Evolutionary conservation across 2,888 invertebrate species (phyloP).

Genomic region (Biston stratarius): DNA sequence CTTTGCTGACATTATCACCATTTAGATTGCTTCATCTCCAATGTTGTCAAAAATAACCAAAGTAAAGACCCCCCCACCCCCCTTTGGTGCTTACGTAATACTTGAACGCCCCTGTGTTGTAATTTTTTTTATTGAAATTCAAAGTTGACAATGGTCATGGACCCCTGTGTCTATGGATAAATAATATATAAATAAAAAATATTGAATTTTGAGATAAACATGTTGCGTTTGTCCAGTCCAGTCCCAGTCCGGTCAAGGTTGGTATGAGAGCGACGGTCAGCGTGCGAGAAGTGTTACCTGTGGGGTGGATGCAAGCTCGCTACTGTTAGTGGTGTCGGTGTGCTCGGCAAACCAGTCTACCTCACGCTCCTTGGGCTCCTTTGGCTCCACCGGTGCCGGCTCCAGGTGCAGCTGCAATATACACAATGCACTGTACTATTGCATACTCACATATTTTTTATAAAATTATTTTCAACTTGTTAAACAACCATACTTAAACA

Average conservation of each 20-base stretch:
- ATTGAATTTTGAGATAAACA: not conserved
- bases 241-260: not conserved
- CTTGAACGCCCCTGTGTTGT: too few relatives aligned
- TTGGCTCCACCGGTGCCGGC: slow-evolving; percentile 84
- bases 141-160: too few relatives aligned
- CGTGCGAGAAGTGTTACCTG: slow-evolving; percentile 79
- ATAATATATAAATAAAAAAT: too few relatives aligned
- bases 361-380: slow-evolving; percentile 90
- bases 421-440: slow-evolving; percentile 9
- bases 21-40: too few relatives aligned
- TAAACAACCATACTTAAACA: too few relatives aligned
- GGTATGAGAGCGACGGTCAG: not conserved
- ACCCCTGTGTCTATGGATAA: too few relatives aligned
- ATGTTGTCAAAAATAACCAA: too few relatives aligned
- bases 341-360: slow-evolving; percentile 96
- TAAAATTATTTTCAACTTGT: too few relatives aligned
- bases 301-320: slow-evolving; percentile 67
- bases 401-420: slow-evolving; percentile 90
- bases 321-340: slow-evolving; percentile 77
- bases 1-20: too few relatives aligned
- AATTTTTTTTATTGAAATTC: too few relatives aligned
- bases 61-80: too few relatives aligned
- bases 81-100: too few relatives aligned
- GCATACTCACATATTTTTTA: not conserved
- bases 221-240: not conserved